phyloP scores from a whole-genome alignment of 2,797 vertebrate genomes.

The Intellagama lesueurii region DNA sequence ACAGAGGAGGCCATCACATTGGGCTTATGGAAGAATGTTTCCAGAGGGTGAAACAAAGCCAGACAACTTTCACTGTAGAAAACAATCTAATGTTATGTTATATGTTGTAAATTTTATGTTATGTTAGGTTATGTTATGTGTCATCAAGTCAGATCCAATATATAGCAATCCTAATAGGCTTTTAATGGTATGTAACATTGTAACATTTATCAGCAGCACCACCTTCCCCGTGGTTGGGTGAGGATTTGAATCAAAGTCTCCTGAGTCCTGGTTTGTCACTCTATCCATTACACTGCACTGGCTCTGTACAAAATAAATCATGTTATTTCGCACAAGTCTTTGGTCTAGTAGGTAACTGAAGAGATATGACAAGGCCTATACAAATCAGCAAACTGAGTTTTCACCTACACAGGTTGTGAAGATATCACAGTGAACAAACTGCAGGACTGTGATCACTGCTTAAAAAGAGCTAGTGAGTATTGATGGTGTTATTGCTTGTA shows the following conservation, averaged over 20 bases:
- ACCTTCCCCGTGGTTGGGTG: no score
- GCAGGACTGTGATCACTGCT: background rate
- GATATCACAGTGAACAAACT: background rate
- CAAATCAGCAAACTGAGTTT: background rate
- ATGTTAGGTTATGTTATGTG: no score
- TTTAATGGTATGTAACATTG: no score
- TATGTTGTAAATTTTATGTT: no score
- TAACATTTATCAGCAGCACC: no score
- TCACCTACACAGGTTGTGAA: background rate
- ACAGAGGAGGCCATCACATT: background rate
- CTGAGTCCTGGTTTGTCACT: no score
- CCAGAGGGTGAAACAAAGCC: background rate
- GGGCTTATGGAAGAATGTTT: background rate
- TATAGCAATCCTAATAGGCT: no score
- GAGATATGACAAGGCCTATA: background rate
- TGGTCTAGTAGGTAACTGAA: background rate
- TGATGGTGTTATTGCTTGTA: background rate
- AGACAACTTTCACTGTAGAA: background rate
- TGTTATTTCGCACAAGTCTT: background rate
- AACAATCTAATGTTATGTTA: no score
- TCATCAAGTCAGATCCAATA: no score
- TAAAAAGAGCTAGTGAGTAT: background rate
- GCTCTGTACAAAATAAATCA: background rate
- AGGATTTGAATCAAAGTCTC: no score
- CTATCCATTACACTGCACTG: no score